These are phyloP conservation scores for Anoura caudifer DNA, from an alignment of 2,113 vertebrate species.

Conservation along the genomic window DNA sequence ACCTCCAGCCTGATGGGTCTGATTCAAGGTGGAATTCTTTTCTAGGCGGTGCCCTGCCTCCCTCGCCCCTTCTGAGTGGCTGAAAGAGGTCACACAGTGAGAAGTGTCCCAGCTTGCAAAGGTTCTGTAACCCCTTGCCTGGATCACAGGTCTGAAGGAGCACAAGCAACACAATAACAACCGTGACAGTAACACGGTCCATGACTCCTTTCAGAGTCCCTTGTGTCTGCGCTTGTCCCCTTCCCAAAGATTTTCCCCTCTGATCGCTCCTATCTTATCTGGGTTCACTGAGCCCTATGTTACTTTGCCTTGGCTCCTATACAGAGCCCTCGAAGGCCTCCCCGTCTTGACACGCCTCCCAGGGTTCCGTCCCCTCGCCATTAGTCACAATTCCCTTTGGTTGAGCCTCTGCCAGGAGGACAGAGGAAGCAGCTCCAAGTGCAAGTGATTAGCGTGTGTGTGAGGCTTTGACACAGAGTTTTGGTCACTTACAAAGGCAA, in stretches of 20 bases:
- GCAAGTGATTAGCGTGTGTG: slow-evolving; percentile 67
- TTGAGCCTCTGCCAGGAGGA: slow-evolving; percentile 73
- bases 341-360: slow-evolving; percentile 61
- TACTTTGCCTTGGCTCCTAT: slow-evolving; percentile 65
- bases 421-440: slow-evolving; percentile 73
- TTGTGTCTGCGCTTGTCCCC: slow-evolving; percentile 50
- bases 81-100: slow-evolving; percentile 56
- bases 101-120: background rate
- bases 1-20: background rate
- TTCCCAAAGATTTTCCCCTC: slow-evolving; percentile 51
- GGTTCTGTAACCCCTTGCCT: background rate
- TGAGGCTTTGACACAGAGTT: slow-evolving; percentile 62
- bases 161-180: slow-evolving; percentile 18
- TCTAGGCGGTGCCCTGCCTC: background rate
- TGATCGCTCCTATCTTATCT: slow-evolving; percentile 58
- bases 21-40: background rate
- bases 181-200: background rate
- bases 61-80: background rate
- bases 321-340: slow-evolving; percentile 58
- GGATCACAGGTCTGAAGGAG: slow-evolving; percentile 49
- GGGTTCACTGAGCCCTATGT: slow-evolving; percentile 60
- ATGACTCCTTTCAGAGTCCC: background rate
- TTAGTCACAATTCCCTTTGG: slow-evolving; percentile 75
- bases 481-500: slow-evolving; percentile 76
- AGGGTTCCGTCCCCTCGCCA: slow-evolving; percentile 49